phyloP scores from a whole-genome alignment of 2,797 vertebrate genomes.

The Micrastur ruficollis region DNA sequence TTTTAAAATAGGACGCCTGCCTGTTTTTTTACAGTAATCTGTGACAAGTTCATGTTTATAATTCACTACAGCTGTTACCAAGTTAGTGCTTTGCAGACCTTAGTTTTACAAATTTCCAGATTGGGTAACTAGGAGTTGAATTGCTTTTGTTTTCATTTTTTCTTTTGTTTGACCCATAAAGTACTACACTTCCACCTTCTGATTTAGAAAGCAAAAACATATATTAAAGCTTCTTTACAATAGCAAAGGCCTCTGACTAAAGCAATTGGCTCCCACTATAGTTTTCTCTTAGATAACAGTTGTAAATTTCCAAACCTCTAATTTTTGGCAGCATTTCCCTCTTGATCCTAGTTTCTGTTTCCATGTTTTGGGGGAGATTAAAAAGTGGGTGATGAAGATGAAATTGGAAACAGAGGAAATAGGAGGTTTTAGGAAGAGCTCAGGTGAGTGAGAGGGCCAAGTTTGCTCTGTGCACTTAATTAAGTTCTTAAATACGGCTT shows the following conservation, averaged over 20 bases:
- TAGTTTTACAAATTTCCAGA: not conserved
- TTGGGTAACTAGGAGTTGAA: not conserved
- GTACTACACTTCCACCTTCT: not conserved
- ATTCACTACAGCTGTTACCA: not conserved
- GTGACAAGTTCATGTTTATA: constrained; percentile 9
- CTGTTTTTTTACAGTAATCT: not conserved
- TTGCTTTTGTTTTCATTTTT: constrained; percentile 18
- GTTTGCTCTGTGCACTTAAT: not conserved
- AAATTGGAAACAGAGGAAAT: constrained; percentile 59
- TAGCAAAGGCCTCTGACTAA: not conserved
- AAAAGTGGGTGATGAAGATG: constrained; percentile 24
- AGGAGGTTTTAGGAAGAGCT: constrained; percentile 39
- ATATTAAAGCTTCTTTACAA: constrained; percentile 1
- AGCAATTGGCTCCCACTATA: not conserved
- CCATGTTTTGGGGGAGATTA: constrained; percentile 43
- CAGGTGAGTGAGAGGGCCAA: constrained; percentile 40
- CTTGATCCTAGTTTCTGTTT: constrained; percentile 63
- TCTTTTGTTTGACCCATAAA: constrained; percentile 1
- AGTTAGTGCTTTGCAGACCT: not conserved
- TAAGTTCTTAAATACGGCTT: not conserved
- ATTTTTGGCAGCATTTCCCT: constrained; percentile 39
- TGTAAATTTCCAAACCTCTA: constrained; percentile 46
- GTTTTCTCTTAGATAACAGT: constrained; percentile 33
- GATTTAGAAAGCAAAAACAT: not conserved
- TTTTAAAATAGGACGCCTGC: not conserved